Evolutionary conservation across 2,113 vertebrate species (phyloP), one percentile per base, ranked within the genome.

Genomic region (Lophochroa leadbeateri): DNA sequence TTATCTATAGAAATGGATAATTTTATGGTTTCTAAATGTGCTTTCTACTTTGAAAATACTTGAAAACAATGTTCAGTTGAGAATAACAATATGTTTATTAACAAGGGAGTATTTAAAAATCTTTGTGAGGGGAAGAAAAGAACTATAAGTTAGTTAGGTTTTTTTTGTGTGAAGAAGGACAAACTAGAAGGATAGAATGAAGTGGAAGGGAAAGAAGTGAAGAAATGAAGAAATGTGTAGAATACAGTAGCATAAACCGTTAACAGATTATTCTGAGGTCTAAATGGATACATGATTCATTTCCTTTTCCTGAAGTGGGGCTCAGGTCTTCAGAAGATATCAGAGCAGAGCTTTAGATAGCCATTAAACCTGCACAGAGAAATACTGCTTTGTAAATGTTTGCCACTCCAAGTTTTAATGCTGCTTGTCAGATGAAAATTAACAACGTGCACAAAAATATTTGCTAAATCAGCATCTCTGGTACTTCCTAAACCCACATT

Each of bases 391-490:
- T 90, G 57, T 49, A 85, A 65, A 87, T 68, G 49, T 87, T 94
- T 95, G 89, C 78, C 57, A 80, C 31, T 95, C 61, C 47, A 80
- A 58, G 70, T 91, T 89, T 92, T 78, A 82, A 0, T 82, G 70
- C 81, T 84, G 52, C 78, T 69, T 87, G 89, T 96, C 93, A 95
- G 86, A 81, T 87, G 70, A 94, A 97, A 97, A 87, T 94, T 95
- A 92, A 72, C 47, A 57, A 28, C 4, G 0, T 60, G 50, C 24
- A 55, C 52, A 74, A 63, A 70, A 74, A 31, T 29, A 76, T 5
- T 81, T 90, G 86, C 64, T 70, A 81, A 67, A 67, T 94, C 86
- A 93, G 76, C 88, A 70, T 94, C 60, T 81, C 46, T 70, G 91
- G 19, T 60, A 25, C 61, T 91, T 94, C 55, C 37, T 78, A 63